Percentiles rank a stretch among this genome's conserved stretches.
Conservation (phyloP, 2,113 vertebrate species). For the Boleophthalmus pectinirostris region DNA sequence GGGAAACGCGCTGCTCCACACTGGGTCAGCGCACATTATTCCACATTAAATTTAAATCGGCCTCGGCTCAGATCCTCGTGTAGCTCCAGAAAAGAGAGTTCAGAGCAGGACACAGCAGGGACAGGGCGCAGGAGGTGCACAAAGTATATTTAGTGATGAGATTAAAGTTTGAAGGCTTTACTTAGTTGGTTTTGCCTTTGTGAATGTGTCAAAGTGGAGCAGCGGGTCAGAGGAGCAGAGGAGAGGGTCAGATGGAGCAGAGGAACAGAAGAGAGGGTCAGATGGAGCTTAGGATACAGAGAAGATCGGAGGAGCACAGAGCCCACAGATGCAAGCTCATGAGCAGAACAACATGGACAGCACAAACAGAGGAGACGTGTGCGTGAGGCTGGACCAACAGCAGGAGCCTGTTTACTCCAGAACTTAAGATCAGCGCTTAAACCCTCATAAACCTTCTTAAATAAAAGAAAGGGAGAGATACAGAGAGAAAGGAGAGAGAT, state of each 20-base stretch:
- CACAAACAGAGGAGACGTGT: neutral
- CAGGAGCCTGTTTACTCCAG: neutral
- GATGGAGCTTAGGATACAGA: neutral
- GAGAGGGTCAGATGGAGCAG: too few species aligned
- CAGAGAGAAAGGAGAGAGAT: neutral
- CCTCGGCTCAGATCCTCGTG: slow-evolving; percentile 64
- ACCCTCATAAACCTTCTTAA: neutral
- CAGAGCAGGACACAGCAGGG: neutral
- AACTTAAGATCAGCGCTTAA: slow-evolving; percentile 2
- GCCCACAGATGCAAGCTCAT: too few species aligned
- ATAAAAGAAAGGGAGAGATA: neutral
- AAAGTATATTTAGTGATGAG: neutral
- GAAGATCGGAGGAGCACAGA: too few species aligned
- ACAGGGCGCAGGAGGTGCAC: too few species aligned
- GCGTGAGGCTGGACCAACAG: neutral
- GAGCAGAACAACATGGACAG: neutral
- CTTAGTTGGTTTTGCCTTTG: too few species aligned
- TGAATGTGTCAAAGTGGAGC: neutral
- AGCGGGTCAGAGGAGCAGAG: neutral
- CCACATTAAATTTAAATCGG: slow-evolving; percentile 82
- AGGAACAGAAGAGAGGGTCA: too few species aligned
- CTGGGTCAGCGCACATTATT: slow-evolving; percentile 78
- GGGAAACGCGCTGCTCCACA: slow-evolving; percentile 64
- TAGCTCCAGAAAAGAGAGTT: slow-evolving; percentile 33
- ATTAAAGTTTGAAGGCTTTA: neutral